These are phyloP conservation scores for Pteropus rufus DNA, from an alignment of 2,797 vertebrate genomes.

Conservation along the genomic window DNA sequence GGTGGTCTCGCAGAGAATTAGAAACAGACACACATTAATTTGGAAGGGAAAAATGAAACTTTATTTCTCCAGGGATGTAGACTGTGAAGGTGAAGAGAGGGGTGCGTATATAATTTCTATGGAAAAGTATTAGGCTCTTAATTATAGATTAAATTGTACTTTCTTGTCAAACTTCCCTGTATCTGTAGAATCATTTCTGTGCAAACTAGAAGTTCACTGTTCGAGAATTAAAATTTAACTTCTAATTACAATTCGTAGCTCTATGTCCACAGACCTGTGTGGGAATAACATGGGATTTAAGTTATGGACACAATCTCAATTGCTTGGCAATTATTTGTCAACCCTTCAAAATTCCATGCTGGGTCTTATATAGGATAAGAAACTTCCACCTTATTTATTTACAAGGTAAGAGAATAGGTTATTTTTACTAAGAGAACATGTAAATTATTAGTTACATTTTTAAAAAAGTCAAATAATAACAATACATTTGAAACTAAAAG, in stretches of 20 bases:
- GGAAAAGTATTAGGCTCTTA: neutral
- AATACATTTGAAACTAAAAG: neutral
- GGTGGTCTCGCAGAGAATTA: slow-evolving; percentile 28
- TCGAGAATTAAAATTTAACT: slow-evolving; percentile 22
- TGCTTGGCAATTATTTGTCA: neutral
- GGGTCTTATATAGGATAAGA: neutral
- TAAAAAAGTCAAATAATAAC: neutral
- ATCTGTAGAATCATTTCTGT: slow-evolving; percentile 18
- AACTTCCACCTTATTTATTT: slow-evolving; percentile 1
- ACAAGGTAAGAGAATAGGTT: neutral
- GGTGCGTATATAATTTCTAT: neutral
- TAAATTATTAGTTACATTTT: neutral
- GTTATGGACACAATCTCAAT: neutral
- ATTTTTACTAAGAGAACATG: slow-evolving; percentile 38
- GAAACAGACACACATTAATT: slow-evolving; percentile 38
- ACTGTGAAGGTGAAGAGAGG: neutral
- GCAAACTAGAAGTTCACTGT: neutral
- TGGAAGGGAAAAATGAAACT: slow-evolving; percentile 10
- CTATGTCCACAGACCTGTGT: neutral
- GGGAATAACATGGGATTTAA: neutral
- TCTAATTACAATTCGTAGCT: neutral
- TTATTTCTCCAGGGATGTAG: slow-evolving; percentile 1
- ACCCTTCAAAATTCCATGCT: neutral
- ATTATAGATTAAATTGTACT: neutral
- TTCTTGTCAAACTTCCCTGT: slow-evolving; percentile 1